Evolutionary conservation across 1,140 invertebrate genomes (phyloP).

Genomic region (Tribolium madens): DNA sequence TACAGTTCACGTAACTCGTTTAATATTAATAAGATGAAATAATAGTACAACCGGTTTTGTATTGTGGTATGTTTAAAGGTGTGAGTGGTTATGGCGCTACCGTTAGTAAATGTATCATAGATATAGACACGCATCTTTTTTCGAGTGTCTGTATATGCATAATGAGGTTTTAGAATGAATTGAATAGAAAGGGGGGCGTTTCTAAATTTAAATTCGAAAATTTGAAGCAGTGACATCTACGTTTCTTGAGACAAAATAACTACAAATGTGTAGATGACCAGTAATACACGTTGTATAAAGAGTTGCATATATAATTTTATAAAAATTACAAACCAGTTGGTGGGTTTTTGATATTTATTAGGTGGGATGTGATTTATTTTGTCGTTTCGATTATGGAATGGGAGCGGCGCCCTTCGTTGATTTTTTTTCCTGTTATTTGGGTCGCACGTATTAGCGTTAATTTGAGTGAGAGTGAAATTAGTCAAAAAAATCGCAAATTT

Average conservation of each 20-base stretch:
- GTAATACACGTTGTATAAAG: not conserved
- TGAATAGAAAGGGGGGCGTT: not conserved
- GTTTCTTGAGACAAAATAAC: not conserved
- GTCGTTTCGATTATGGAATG: not conserved
- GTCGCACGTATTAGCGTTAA: too few species aligned
- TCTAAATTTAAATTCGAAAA: not conserved
- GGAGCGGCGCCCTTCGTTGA: not conserved
- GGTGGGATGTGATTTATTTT: conserved; percentile 12
- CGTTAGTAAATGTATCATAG: not conserved
- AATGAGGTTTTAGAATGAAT: not conserved
- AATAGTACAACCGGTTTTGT: conserved; percentile 38
- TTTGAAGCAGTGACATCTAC: too few species aligned
- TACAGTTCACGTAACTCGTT: conserved; percentile 37
- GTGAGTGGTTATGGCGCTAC: not conserved
- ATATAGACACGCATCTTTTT: not conserved
- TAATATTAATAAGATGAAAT: conserved; percentile 43
- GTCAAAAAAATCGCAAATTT: not conserved
- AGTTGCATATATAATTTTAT: not conserved
- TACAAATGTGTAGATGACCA: not conserved
- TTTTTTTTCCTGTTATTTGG: not conserved
- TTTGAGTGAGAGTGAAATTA: not conserved
- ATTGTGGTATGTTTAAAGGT: conserved; percentile 2
- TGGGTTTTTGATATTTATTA: too few species aligned
- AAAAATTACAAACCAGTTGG: not conserved
- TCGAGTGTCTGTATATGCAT: not conserved